Percentiles rank a stretch among this genome's conserved stretches.
These are phyloP conservation scores for Camptogramma bilineatum DNA, from an alignment of 2,888 invertebrate genomes.

Conservation along the genomic window DNA sequence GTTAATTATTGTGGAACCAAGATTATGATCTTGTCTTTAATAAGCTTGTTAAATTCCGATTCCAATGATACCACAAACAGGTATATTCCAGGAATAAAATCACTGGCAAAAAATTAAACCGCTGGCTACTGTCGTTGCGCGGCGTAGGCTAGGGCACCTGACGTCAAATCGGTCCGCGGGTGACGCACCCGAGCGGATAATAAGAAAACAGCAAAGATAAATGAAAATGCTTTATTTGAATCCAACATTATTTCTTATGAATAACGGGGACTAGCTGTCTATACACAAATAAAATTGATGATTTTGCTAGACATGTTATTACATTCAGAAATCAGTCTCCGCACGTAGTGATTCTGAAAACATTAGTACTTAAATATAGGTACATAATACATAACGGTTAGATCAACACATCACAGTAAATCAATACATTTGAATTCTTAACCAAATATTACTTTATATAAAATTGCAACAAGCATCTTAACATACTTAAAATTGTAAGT, in stretches of 20 bases:
- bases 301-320: constrained; percentile 7
- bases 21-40: too few relatives aligned
- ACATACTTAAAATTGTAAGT: too few relatives aligned
- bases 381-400: constrained; percentile 5
- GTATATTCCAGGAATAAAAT: too few relatives aligned
- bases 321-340: constrained; percentile 8
- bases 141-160: too few relatives aligned
- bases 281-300: constrained; percentile 27
- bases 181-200: too few relatives aligned
- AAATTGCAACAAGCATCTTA: too few relatives aligned
- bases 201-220: constrained; percentile 11
- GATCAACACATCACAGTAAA: constrained; percentile 47
- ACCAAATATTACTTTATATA: not conserved
- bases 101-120: too few relatives aligned
- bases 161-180: too few relatives aligned
- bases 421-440: not conserved
- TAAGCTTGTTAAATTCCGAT: too few relatives aligned
- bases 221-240: constrained; percentile 21
- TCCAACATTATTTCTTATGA: constrained; percentile 22
- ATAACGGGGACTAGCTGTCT: constrained; percentile 31
- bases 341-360: not conserved
- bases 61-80: too few relatives aligned
- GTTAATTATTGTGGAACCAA: too few relatives aligned
- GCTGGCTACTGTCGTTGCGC: too few relatives aligned
- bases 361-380: constrained; percentile 5